Percentiles rank a stretch among this genome's conserved stretches.
Conservation (phyloP, 2,797 vertebrate species). For the Semotilus atromaculatus region DNA sequence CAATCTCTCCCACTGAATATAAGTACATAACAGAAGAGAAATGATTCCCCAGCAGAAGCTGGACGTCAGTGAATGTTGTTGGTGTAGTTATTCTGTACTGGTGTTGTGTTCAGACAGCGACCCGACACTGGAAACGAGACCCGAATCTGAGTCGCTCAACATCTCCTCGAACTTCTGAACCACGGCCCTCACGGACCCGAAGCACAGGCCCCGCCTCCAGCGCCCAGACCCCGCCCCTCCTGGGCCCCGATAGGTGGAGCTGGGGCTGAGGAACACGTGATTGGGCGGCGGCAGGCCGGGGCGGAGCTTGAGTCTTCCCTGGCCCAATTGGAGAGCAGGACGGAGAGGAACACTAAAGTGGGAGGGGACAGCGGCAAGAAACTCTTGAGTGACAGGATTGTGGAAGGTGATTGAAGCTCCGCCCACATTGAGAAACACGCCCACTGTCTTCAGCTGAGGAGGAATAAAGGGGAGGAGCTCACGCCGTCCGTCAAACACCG, state of each 20-base stretch:
- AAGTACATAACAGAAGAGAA: neutral
- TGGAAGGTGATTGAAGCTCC: constrained; percentile 73
- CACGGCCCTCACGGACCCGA: constrained; percentile 67
- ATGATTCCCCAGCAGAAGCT: neutral
- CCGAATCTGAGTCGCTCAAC: constrained; percentile 61
- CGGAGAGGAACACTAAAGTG: constrained; percentile 67
- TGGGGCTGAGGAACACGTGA: constrained; percentile 69
- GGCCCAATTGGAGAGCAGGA: constrained; percentile 69
- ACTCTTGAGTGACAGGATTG: constrained; percentile 75
- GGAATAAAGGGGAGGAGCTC: constrained; percentile 70
- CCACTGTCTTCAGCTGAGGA: constrained; percentile 73
- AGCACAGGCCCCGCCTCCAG: constrained; percentile 67
- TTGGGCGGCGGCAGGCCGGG: constrained; percentile 69
- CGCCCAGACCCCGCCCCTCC: constrained; percentile 35
- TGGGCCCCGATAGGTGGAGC: constrained; percentile 66
- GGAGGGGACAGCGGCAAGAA: constrained; percentile 69
- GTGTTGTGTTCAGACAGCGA: constrained; percentile 56
- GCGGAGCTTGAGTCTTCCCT: constrained; percentile 70
- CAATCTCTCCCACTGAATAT: neutral
- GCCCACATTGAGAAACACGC: constrained; percentile 75
- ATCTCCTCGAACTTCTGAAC: constrained; percentile 76
- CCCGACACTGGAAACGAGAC: constrained; percentile 64
- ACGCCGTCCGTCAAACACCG: constrained; percentile 66
- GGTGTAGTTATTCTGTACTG: too few species aligned
- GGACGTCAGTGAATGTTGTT: too few species aligned